Evolutionary conservation across 2,113 vertebrate genomes (phyloP).

Genomic region (Penelope pileata): DNA sequence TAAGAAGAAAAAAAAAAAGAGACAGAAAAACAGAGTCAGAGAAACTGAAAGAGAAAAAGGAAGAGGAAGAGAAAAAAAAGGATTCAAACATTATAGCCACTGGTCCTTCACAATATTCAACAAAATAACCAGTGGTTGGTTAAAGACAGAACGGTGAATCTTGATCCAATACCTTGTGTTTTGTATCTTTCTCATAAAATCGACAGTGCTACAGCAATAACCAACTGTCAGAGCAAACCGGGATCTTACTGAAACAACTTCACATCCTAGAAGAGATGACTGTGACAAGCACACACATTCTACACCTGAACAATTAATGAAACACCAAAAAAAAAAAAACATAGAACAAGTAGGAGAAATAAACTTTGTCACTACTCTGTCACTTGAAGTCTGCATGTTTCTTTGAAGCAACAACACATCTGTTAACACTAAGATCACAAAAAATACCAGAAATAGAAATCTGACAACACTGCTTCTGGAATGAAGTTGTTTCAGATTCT

Average conservation of each 20-base stretch:
- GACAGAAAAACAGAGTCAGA: background rate
- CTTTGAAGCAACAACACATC: slow-evolving; percentile 29
- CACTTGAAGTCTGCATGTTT: background rate
- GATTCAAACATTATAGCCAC: background rate
- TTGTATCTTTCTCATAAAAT: background rate
- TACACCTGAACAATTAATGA: background rate
- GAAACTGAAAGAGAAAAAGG: background rate
- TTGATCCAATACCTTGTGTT: background rate
- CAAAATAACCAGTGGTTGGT: background rate
- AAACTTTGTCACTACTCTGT: background rate
- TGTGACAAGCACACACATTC: background rate
- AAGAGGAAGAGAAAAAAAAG: background rate
- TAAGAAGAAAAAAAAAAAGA: background rate
- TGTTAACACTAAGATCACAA: slow-evolving; percentile 16
- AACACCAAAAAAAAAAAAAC: background rate
- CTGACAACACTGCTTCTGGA: slow-evolving; percentile 53
- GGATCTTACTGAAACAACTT: background rate
- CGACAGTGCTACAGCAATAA: background rate
- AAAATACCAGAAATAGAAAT: slow-evolving; percentile 58
- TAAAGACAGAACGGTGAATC: background rate
- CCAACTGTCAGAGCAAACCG: background rate
- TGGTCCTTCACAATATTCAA: background rate
- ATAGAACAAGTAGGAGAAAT: background rate
- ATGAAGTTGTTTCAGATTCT: slow-evolving; percentile 65
- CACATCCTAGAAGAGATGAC: background rate